Base-by-base conservation (phyloP, 1,140 invertebrate species). In the Pogonomyrmex californicus region DNA sequence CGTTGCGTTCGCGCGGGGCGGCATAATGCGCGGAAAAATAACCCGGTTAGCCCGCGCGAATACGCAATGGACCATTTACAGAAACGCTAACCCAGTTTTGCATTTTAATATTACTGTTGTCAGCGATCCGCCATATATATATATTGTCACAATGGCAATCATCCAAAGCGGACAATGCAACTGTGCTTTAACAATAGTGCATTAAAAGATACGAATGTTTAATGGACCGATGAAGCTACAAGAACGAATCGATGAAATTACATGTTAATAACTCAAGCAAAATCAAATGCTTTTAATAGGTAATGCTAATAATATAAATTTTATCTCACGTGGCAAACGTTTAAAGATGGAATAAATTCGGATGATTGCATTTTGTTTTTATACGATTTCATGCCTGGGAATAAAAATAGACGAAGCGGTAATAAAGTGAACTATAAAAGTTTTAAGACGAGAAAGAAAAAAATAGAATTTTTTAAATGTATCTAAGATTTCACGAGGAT, bases 11-110 rank as follows among this genome's bases (percentile, higher is more conserved):
- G 62, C 68, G 36, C 68, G 33, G 60, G 58, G 30, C 38, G 85
- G 62, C 51, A 82, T 60, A 89, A 86, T 85, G 82, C 70, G 36
- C 23, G 49, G 88, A 87, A 89, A 89, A 89, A 89, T 89, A 90
- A 89, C 77, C 44, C 36, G 36, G 62, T 90, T 87, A 83, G 73
- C 68, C n/a, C n/a, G 30, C 41, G 38, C 38, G 30, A 58, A 73
- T 56, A 44, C 62, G 58, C 30, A 63, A 70, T 7, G 70, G 62
- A 33, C 70, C 85, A 66, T 89, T 90, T 82, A 73, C 85, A 86
- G 82, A 75, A 86, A 88, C 66, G 73, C 82, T 89, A 68, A 79
- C 70, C 70, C 68, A 89, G 87, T 88, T 89, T 73, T 54, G 79
- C 49, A 68, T 89, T 89, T 89, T 68, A 81, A 60, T 75, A 73